Percentiles rank a stretch among this genome's conserved stretches.
Conservation (phyloP, 53 echinoderm and acorn worm species). For the Holothuria leucospilota region DNA sequence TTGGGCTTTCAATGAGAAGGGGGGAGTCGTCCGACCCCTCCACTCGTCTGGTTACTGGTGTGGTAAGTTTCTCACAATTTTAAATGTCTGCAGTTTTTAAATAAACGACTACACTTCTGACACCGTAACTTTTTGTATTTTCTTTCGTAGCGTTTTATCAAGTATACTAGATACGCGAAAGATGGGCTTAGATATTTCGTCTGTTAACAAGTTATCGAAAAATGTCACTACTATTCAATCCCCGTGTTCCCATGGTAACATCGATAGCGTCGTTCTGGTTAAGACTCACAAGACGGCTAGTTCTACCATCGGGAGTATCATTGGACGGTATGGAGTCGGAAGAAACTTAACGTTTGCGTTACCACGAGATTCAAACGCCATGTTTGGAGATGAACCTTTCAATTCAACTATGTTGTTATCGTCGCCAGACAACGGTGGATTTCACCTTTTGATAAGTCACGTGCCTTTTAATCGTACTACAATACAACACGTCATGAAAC, state of each 20-base stretch:
- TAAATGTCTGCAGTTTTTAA: too few relatives aligned
- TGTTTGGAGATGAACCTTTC: background rate
- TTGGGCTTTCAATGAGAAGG: too few relatives aligned
- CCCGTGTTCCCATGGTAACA: background rate
- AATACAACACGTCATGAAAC: constrained; percentile 17
- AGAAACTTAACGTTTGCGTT: constrained; percentile 12
- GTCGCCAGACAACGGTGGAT: background rate
- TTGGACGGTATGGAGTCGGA: constrained; percentile 8
- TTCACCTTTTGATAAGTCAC: constrained; percentile 9
- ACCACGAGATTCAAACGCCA: background rate
- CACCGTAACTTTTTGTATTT: too few relatives aligned
- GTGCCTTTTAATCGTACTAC: background rate
- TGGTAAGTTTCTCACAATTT: too few relatives aligned
- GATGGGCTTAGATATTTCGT: too few relatives aligned
- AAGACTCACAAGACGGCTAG: constrained; percentile 22
- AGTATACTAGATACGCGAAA: too few relatives aligned
- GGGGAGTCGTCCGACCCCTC: too few relatives aligned
- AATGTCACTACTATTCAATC: too few relatives aligned
- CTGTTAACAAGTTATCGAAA: too few relatives aligned
- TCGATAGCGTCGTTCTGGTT: background rate
- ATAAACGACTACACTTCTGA: too few relatives aligned
- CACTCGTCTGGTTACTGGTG: too few relatives aligned
- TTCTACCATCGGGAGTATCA: constrained; percentile 5
- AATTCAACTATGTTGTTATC: background rate
- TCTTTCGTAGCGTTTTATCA: too few relatives aligned